Conservation (phyloP, 2,797 vertebrate species). For the Chiloscyllium punctatum region DNA sequence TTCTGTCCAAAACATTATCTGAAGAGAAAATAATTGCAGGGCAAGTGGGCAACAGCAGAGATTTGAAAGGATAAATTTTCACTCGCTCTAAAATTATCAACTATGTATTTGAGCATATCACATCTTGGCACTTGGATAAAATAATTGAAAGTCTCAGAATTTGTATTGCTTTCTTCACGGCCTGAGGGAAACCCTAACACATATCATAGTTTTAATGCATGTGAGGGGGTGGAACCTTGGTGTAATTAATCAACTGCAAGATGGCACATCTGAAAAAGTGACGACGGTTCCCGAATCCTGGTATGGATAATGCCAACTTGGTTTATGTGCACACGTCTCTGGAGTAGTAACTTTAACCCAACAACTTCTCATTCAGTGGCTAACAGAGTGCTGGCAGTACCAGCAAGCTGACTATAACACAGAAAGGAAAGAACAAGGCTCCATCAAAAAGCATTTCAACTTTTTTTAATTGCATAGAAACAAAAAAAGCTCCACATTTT, state of each 20-base stretch:
- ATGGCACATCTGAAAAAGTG: background rate
- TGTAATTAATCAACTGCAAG: background rate
- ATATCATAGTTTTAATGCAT: background rate
- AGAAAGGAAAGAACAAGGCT: background rate
- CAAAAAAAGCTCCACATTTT: background rate
- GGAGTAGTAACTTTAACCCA: background rate
- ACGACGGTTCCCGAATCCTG: background rate
- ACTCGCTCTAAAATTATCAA: too few relatives aligned
- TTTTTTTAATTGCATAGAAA: background rate
- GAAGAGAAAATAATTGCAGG: background rate
- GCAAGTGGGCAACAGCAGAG: background rate
- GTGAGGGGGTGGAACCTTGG: background rate
- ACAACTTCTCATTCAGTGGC: background rate
- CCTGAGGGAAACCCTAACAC: background rate
- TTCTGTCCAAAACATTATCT: background rate
- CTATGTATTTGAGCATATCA: too few relatives aligned
- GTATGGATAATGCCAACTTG: background rate
- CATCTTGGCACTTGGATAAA: too few relatives aligned
- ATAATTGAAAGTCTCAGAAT: background rate
- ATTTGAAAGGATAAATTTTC: too few relatives aligned
- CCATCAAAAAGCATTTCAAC: conserved; percentile 2
- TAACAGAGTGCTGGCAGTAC: background rate
- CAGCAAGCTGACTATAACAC: background rate
- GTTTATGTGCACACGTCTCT: background rate
- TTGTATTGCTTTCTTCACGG: background rate